A percentile compares a stretch with the other conserved stretches of the same genome.
phyloP scores from a whole-genome alignment of 2,113 vertebrate genomes.

The Reinhardtius hippoglossoides region DNA sequence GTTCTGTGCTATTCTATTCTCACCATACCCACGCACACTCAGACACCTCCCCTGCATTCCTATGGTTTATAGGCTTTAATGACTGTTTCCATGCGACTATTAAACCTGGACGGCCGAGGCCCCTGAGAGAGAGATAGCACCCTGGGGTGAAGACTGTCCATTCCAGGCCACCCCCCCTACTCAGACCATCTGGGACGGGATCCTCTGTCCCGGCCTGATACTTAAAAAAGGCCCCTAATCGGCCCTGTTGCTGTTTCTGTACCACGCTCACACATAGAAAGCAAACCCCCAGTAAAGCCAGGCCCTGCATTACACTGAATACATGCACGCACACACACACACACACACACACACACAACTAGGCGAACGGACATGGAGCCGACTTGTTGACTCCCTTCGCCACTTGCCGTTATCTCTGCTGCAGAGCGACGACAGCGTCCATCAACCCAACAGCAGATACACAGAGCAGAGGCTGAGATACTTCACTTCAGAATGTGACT shows the following conservation, averaged over 20 bases:
- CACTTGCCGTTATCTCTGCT: conserved; percentile 47
- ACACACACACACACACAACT: too few species aligned
- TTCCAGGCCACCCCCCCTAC: conserved; percentile 22
- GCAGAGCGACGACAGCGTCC: background rate
- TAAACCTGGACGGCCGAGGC: conserved; percentile 54
- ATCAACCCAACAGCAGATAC: conserved; percentile 9
- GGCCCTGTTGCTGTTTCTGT: conserved; percentile 43
- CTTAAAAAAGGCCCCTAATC: conserved; percentile 54
- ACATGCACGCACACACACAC: conserved; percentile 3
- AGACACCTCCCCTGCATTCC: conserved; percentile 54
- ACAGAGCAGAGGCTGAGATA: conserved; percentile 11
- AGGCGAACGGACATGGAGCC: background rate
- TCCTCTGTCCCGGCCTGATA: conserved; percentile 28
- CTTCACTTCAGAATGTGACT: conserved; percentile 5
- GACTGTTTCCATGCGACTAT: conserved; percentile 63
- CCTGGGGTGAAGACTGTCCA: conserved; percentile 48
- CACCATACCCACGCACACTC: background rate
- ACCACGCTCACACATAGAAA: conserved; percentile 19
- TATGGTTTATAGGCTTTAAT: conserved; percentile 68
- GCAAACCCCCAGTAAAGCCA: background rate
- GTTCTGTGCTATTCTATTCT: conserved; percentile 15
- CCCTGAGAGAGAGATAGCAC: conserved; percentile 45
- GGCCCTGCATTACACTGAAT: conserved; percentile 7
- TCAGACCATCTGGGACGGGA: conserved; percentile 2
- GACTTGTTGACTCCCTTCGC: conserved; percentile 30